Base-by-base conservation (phyloP, 2,113 vertebrate species). In the Abramis brama region DNA sequence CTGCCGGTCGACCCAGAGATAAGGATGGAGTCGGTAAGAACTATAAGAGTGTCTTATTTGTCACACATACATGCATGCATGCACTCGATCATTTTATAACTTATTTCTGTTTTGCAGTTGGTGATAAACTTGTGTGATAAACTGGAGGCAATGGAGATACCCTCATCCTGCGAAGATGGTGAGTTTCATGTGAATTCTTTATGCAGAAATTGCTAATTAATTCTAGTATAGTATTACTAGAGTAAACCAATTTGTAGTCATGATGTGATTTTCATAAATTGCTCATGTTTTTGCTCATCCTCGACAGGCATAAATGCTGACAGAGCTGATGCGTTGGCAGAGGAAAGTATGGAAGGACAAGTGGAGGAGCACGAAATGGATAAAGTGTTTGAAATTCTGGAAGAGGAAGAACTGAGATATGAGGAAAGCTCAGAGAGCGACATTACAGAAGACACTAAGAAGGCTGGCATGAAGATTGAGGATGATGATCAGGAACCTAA, bases 71-170 rank as follows among this genome's bases (percentile, higher is more conserved):
- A 27, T 11, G 3, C 7, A 59, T 5, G 5, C 33, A 43, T 8
- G 7, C 39, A 52, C 11, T 73, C 1, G 1, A 39, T 13, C 5
- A 5, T 78, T 43, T 79, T 23, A 33, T 57, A 74, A 6, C 74
- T 10, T 27, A 43, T 64, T 55, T 33, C 4, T 66, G 17, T 47
- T 36, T 80, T 66, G 60, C 85, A 95, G 94, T 45, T 90, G 88
- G 93, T 95, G 84, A 75, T 97, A 76, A 94, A 95, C 86, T 87
- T 98, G 73, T 95, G 96, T 85, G 89, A 89, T 0, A 83, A 80
- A 1, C 80, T 98, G 90, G 95, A 95, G 55, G 94, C 95, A 25
- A 92, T 92, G 91, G 90, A 87, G 85, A 94, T 23, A 0, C 91
- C 93, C 70, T 93, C 92, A 0, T 91, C 85, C 52, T 87, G 89